These are phyloP conservation scores for Poecile montanus DNA, from an alignment of 2,797 vertebrate genomes.

Conservation along the genomic window DNA sequence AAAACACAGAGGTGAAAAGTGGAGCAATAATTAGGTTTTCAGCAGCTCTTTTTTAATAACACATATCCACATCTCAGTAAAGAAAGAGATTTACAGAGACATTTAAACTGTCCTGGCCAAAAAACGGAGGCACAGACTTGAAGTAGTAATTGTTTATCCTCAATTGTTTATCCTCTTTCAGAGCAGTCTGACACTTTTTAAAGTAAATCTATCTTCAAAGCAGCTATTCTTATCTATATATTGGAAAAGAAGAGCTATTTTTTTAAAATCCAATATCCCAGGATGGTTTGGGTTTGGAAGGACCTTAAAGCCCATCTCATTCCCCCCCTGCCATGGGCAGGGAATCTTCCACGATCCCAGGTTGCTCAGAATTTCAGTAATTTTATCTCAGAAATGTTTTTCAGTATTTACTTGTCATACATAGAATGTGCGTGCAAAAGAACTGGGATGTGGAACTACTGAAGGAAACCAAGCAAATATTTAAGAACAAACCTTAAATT, in stretches of 20 bases:
- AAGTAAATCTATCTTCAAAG: neutral
- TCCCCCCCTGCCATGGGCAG: neutral
- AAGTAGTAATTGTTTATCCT: neutral
- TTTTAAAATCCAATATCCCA: neutral
- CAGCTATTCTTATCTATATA: neutral
- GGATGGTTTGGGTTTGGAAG: neutral
- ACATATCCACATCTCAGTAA: neutral
- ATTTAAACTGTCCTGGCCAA: neutral
- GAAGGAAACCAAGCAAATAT: neutral
- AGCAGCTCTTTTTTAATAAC: neutral
- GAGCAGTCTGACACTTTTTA: rapidly evolving
- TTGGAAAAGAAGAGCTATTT: neutral
- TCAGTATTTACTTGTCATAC: neutral
- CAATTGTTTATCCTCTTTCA: neutral
- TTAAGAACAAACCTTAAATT: neutral
- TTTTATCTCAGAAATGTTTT: neutral
- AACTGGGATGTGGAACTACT: neutral
- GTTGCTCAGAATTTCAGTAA: neutral
- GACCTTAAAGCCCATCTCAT: neutral
- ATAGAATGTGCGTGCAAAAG: neutral
- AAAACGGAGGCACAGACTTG: neutral
- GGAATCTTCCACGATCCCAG: neutral
- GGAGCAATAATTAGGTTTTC: neutral
- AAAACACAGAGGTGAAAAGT: neutral
- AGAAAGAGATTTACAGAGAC: neutral